Base-by-base conservation (phyloP, 1,140 invertebrate species). In the Bombus turneri region DNA sequence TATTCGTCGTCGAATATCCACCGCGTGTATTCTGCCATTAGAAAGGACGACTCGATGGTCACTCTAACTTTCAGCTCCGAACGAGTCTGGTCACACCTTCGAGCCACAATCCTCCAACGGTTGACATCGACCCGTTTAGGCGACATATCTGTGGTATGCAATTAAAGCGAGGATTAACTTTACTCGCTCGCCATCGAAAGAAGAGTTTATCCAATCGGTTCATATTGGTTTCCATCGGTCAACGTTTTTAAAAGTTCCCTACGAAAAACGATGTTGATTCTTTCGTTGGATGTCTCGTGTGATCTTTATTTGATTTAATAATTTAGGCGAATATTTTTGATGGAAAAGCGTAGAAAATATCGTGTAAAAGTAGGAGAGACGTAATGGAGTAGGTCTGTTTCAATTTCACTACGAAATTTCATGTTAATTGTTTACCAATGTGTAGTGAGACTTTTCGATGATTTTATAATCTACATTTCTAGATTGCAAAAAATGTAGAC, bases 81-180 rank as follows among this genome's bases (percentile, higher is more conserved):
- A 53, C 43, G 22, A 18, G 31, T 57, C 71, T 25, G 34, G 47
- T 41, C 78, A 31, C 79, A 59, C 72, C 72, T 34, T 31, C 64
- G 37, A 28, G 15, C 43, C 18, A 57, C 82, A 83, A 83, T 62
- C 34, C 81, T 84, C 77, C 59, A 5, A 31, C 76, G 73, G 15
- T 66, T 66, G 31, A 47, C 64, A 43, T 43, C 78, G 34, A 41
- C 15, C 28, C 53, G 64, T 80, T 83, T n/a, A 37, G 3, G 25
- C 57, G 43, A 34, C 72, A 64, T 80, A 76, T 39, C 74, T 37
- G 80, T 64, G 80, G 69, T 62, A 72, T 39, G 88, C 87, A 87
- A 90, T 89, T 87, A 88, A 87, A 87, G 71, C 79, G 34, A 41
- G 82, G 79, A 89, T 89, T 89, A 90, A 87, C 85, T 90, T 87